These are phyloP conservation scores for Enteromius anoplus DNA, from an alignment of 2,797 vertebrate genomes.

Conservation along the genomic window DNA sequence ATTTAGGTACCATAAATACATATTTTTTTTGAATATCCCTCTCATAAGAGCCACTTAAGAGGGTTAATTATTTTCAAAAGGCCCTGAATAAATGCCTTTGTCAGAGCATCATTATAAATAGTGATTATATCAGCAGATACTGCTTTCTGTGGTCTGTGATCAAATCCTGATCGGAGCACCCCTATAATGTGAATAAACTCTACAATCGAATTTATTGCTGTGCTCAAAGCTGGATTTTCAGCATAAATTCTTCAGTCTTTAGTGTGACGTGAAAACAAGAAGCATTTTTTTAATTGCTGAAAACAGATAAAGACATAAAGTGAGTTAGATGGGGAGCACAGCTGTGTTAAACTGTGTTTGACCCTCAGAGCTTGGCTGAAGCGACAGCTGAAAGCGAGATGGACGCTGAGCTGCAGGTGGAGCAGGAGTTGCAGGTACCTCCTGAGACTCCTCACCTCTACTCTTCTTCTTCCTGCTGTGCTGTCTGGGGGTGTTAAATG, in stretches of 20 bases:
- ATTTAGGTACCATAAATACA: no score
- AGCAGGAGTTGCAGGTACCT: constrained; percentile 63
- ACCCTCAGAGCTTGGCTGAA: constrained; percentile 58
- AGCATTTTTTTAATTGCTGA: background rate
- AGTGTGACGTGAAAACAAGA: background rate
- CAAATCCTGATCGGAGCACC: no score
- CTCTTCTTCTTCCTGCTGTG: constrained; percentile 19
- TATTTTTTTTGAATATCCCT: no score
- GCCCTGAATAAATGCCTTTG: no score
- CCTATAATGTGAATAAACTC: background rate
- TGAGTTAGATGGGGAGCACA: background rate
- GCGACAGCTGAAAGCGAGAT: constrained; percentile 52
- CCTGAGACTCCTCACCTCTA: constrained; percentile 17
- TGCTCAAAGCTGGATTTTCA: background rate
- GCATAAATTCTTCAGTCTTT: background rate
- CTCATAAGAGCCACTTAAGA: no score
- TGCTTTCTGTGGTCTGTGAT: no score
- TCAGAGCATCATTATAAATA: no score
- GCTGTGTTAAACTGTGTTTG: constrained; percentile 49
- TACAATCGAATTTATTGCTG: background rate
- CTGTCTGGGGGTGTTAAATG: background rate
- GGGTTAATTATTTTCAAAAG: no score
- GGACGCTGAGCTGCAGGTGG: constrained; percentile 58
- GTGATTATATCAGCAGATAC: no score
- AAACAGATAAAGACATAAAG: background rate